Evolutionary conservation across 2,888 invertebrate genomes (phyloP).

Genomic region (Oxyteleia sp.): DNA sequence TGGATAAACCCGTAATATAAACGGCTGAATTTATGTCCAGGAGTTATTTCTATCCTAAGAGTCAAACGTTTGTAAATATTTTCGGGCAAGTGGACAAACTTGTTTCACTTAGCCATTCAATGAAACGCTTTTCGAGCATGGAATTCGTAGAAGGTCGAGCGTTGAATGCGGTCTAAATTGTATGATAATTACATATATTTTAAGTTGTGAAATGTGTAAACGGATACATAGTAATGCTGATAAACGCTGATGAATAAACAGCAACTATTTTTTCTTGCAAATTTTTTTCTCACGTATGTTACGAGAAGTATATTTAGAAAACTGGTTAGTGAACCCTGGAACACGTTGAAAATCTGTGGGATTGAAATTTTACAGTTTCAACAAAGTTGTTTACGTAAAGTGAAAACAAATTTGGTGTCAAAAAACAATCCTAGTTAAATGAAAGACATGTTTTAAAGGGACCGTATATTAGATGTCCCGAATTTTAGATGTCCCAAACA

Average conservation of each 20-base stretch:
- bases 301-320: too few relatives aligned
- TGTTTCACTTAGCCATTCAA: conserved; percentile 46
- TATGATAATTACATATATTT: conserved; percentile 4
- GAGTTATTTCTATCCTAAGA: conserved; percentile 17
- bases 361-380: too few relatives aligned
- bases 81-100: conserved; percentile 46
- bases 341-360: too few relatives aligned
- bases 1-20: conserved; percentile 38
- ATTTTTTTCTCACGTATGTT: too few relatives aligned
- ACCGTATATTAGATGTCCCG: too few relatives aligned
- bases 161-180: conserved; percentile 3
- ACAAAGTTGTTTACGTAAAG: too few relatives aligned
- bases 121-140: conserved; percentile 38
- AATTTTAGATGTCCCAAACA: too few relatives aligned
- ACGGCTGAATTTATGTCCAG: conserved; percentile 28
- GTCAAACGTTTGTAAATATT: conserved; percentile 31
- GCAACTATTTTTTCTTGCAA: too few relatives aligned
- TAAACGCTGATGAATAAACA: background rate
- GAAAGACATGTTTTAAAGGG: too few relatives aligned
- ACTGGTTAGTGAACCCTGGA: too few relatives aligned
- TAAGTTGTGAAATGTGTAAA: conserved; percentile 2
- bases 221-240: background rate
- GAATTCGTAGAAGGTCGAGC: conserved; percentile 25
- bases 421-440: too few relatives aligned
- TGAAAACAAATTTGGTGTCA: too few relatives aligned